Percentiles rank a stretch among this genome's conserved stretches.
These are phyloP conservation scores for Sylvia atricapilla DNA, from an alignment of 2,113 vertebrate genomes.

Conservation along the genomic window DNA sequence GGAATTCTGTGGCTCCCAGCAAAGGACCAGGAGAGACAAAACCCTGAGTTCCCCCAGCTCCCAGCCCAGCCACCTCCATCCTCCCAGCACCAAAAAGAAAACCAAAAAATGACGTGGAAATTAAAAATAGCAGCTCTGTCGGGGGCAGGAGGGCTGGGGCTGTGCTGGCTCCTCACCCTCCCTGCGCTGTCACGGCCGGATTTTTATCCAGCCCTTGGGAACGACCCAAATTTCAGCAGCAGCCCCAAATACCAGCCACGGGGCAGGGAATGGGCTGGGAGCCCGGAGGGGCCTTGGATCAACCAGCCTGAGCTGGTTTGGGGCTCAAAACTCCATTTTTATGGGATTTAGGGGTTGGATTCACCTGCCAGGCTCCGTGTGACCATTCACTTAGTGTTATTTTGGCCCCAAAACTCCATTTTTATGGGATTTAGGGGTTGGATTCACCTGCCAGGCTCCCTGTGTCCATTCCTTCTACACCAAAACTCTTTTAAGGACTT, in stretches of 20 bases:
- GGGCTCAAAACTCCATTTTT: too few species aligned
- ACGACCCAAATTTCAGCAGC: background rate
- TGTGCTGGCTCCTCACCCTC: background rate
- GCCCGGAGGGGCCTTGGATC: too few species aligned
- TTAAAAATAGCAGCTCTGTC: background rate
- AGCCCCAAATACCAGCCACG: background rate
- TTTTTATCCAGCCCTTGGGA: background rate
- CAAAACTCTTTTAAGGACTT: too few species aligned
- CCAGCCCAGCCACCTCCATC: background rate
- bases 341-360: too few species aligned
- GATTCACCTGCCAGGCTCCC: too few species aligned
- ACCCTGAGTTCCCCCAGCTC: accelerated
- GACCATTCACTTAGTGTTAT: too few species aligned
- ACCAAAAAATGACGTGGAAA: background rate
- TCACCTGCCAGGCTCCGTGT: too few species aligned
- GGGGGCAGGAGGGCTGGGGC: background rate
- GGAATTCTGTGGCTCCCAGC: background rate
- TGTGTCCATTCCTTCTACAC: too few species aligned
- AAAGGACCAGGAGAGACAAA: background rate
- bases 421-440: too few species aligned
- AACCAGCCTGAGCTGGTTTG: too few species aligned
- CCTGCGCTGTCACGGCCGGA: background rate
- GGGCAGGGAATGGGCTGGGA: background rate
- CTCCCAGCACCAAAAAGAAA: background rate
- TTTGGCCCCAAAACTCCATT: too few species aligned